These are phyloP conservation scores for Harmothoe impar DNA, from an alignment of 2,888 invertebrate genomes.

Conservation along the genomic window DNA sequence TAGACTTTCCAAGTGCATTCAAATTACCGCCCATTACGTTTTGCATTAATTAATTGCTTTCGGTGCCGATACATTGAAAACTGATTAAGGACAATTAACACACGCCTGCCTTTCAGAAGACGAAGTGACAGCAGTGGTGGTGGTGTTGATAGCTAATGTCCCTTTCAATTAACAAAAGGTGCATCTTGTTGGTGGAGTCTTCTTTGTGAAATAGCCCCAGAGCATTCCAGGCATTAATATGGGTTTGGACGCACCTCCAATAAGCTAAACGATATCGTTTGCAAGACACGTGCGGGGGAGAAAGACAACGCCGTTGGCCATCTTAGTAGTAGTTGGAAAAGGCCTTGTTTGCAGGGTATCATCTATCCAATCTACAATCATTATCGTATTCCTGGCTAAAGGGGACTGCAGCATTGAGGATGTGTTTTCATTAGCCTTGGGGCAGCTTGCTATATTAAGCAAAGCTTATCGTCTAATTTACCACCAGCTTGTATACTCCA, in stretches of 20 bases:
- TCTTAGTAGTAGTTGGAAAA: not conserved
- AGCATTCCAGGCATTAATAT: slow-evolving; percentile 2
- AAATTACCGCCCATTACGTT: slow-evolving; percentile 44
- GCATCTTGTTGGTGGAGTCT: not conserved
- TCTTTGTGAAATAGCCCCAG: slow-evolving; percentile 11
- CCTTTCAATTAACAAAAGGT: slow-evolving; percentile 11
- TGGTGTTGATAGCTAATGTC: slow-evolving; percentile 32
- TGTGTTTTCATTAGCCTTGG: not conserved
- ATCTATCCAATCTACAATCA: too few relatives aligned
- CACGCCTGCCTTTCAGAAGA: slow-evolving; percentile 28
- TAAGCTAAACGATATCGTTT: not conserved
- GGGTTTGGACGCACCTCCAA: slow-evolving; percentile 1
- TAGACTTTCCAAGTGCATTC: slow-evolving; percentile 36
- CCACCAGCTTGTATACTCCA: not conserved
- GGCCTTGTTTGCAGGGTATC: too few relatives aligned
- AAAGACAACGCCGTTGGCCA: not conserved
- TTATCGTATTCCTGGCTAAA: too few relatives aligned
- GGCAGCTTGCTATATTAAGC: not conserved
- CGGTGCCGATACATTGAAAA: slow-evolving; percentile 17
- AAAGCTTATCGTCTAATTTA: not conserved
- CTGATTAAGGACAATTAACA: slow-evolving; percentile 50
- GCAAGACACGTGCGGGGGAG: not conserved
- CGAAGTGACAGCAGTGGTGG: slow-evolving; percentile 33
- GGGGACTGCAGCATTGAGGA: too few relatives aligned
- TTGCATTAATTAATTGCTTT: slow-evolving; percentile 47